phyloP scores from a whole-genome alignment of 2,113 vertebrate species.

The Leuciscus idus region DNA sequence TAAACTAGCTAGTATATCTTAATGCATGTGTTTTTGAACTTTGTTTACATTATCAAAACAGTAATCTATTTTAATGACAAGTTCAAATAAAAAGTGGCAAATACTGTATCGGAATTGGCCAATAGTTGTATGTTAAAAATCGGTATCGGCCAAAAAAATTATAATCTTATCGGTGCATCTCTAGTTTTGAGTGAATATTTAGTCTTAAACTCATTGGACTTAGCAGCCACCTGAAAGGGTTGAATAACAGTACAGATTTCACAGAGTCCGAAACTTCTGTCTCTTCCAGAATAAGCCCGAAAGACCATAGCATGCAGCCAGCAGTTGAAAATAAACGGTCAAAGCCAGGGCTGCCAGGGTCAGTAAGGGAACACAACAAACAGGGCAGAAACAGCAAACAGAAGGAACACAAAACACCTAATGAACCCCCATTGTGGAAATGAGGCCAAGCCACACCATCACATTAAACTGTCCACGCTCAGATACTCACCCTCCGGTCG shows the following conservation, averaged over 20 bases:
- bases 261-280: neutral
- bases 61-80: too few relatives aligned
- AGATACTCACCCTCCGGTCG: conserved; percentile 91
- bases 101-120: too few relatives aligned
- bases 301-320: conserved; percentile 53
- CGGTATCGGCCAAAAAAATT: too few relatives aligned
- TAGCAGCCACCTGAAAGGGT: conserved; percentile 52
- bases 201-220: neutral
- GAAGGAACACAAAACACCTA: conserved; percentile 43
- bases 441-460: conserved; percentile 68
- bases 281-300: conserved; percentile 27
- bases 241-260: conserved; percentile 30
- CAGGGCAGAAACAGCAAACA: conserved; percentile 34
- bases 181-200: neutral
- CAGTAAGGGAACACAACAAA: conserved; percentile 46
- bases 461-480: conserved; percentile 73
- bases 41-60: too few relatives aligned
- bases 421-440: conserved; percentile 59
- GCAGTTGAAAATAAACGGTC: conserved; percentile 39
- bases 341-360: conserved; percentile 54
- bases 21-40: too few relatives aligned
- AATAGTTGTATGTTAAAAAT: too few relatives aligned
- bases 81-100: too few relatives aligned
- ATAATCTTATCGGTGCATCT: too few relatives aligned
- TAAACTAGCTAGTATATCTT: too few relatives aligned